Base-by-base conservation (phyloP, 2,888 invertebrate genomes). In the Archips crataeganus region DNA sequence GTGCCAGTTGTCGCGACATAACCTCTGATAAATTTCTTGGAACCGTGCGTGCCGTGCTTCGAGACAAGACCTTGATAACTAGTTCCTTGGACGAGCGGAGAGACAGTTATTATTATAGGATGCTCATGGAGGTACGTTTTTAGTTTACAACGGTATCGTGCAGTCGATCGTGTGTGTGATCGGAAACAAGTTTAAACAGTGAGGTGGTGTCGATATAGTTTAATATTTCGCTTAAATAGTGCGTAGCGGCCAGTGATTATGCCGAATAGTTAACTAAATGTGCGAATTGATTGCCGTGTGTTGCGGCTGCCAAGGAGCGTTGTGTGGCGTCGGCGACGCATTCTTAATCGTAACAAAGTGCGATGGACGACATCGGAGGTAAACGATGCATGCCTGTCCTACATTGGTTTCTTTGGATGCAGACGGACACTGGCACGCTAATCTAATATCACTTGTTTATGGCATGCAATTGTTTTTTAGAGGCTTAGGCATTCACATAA, bases 11-110 rank as follows among this genome's bases (percentile, higher is more conserved):
- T 84, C 80, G 83, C 84, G 83, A 75, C 59, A 85, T 88, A 90
- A 89, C 90, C 89, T 90, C 91, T 90, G 91, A 86, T 80, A 78
- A 83, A 86, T 84, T 93, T 93, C 91, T 90, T 90, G 91, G 93
- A 93, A 93, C 83, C 86, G 89, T 89, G 87, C 88, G 86, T 85
- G 89, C 88, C 88, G 86, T 85, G 89, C 88, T 87, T 87, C 87
- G 91, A 90, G 91, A 88, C 91, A 86, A 93, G 94, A 94, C 94
- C 94, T 94, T 94, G 94, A 94, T 94, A 94, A 93, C 93, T 94
- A 88, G 94, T 94, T 94, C 91, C 91, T 94, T 90, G 90, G 92
- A 89, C 91, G 88, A 92, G 85, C 88, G 91, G 87, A 89, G 90
- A 90, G 90, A 94, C 93, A 93, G 90, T 93, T 93, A 90, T 86